phyloP scores from a whole-genome alignment of 2,888 invertebrate genomes.

The Dicroscelio sp. region DNA sequence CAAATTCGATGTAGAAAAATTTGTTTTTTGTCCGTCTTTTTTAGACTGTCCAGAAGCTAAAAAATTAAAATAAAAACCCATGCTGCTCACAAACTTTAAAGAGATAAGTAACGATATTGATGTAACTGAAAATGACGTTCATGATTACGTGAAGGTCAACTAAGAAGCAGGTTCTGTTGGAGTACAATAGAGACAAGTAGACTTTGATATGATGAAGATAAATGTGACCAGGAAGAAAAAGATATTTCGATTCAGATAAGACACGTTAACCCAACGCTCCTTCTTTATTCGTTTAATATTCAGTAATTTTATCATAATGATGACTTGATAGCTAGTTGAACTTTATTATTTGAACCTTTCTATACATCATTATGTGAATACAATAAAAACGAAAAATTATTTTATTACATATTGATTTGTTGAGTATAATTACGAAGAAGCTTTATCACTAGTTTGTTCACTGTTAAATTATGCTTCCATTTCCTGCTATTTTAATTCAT shows the following conservation, averaged over 20 bases:
- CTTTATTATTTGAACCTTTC: constrained; percentile 27
- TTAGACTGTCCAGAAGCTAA: no score
- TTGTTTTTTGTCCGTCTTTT: no score
- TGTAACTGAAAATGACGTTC: constrained; percentile 55
- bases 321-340: constrained; percentile 63
- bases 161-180: constrained; percentile 43
- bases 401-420: no score
- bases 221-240: constrained; percentile 60
- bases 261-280: constrained; percentile 50
- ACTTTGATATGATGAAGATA: constrained; percentile 75
- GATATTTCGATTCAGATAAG: constrained; percentile 70
- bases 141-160: constrained; percentile 66
- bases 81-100: not conserved
- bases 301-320: constrained; percentile 51
- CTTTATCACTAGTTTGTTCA: no score
- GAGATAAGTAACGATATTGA: constrained; percentile 4
- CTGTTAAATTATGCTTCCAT: no score
- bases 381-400: no score
- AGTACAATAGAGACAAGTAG: constrained; percentile 72
- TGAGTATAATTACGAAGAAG: no score
- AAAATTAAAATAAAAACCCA: no score
- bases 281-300: constrained; percentile 64
- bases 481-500: no score
- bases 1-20: no score
- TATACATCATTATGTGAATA: no score